Conservation (phyloP, 2,113 vertebrate genomes). For the Paradisaea rubra region DNA sequence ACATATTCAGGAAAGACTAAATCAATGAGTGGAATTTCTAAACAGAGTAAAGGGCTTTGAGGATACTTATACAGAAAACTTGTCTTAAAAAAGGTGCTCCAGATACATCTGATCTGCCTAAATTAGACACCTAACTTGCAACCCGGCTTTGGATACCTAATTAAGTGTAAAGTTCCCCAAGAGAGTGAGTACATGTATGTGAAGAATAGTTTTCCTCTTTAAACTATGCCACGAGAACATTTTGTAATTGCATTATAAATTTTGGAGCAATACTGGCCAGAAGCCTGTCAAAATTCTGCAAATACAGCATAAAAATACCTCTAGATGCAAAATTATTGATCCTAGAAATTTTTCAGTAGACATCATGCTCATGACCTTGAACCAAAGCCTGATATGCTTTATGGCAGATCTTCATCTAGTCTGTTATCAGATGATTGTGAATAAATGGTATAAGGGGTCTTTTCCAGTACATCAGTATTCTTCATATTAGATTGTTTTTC, state of each 20-base stretch:
- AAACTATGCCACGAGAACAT: rapidly evolving
- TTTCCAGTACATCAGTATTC: neutral
- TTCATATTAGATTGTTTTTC: neutral
- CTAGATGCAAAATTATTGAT: neutral
- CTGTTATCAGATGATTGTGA: neutral
- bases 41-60: neutral
- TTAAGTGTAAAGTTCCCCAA: neutral
- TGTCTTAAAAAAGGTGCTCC: neutral
- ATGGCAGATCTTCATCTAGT: neutral
- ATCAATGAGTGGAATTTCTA: neutral
- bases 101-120: neutral
- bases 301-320: neutral
- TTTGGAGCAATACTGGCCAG: neutral
- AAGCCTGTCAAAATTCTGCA: neutral
- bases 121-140: neutral
- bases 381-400: neutral
- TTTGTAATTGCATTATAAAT: neutral
- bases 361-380: neutral
- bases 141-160: neutral
- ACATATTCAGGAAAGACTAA: neutral
- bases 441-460: neutral
- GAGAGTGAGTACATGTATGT: neutral
- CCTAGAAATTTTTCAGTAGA: neutral
- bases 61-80: neutral
- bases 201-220: neutral